phyloP scores from a whole-genome alignment of 2,888 invertebrate species.

The Biston stratarius region DNA sequence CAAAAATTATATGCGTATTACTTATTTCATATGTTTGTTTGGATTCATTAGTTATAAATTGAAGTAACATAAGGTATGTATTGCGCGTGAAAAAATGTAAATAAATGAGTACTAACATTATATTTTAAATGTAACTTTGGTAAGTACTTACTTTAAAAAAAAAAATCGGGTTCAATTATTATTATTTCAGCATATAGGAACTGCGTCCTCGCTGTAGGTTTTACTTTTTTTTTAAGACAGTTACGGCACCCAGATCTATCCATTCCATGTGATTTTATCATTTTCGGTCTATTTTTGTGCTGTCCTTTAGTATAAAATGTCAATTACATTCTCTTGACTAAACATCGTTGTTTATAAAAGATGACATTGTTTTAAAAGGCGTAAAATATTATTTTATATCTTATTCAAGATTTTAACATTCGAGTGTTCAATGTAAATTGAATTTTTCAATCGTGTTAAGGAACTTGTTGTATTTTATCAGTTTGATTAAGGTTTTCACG shows the following conservation, averaged over 20 bases:
- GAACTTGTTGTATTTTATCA: neutral
- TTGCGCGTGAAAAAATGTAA: conserved; percentile 51
- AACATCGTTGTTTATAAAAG: conserved; percentile 12
- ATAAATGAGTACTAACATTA: conserved; percentile 58
- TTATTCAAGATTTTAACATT: conserved; percentile 1
- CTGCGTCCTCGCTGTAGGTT: conserved; percentile 71
- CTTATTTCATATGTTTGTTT: conserved; percentile 37
- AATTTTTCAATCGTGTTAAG: neutral
- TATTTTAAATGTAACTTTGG: conserved; percentile 56
- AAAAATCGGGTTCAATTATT: conserved; percentile 53
- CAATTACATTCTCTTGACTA: conserved; percentile 39
- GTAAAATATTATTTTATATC: conserved; percentile 12
- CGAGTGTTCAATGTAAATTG: neutral
- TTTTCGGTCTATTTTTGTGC: conserved; percentile 40
- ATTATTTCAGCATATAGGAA: conserved; percentile 57
- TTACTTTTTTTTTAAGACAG: conserved; percentile 53
- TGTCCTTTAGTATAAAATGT: conserved; percentile 43
- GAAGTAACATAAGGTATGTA: conserved; percentile 45
- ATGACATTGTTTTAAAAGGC: conserved; percentile 22
- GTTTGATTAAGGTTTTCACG: neutral
- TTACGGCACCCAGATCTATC: conserved; percentile 61
- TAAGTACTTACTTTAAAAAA: conserved; percentile 69
- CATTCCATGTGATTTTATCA: conserved; percentile 66
- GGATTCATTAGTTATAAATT: conserved; percentile 42
- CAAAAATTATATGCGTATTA: conserved; percentile 59